A percentile compares a stretch with the other conserved stretches of the same genome.
These are phyloP conservation scores for Grus americana DNA, from an alignment of 2,113 vertebrate genomes.

Conservation along the genomic window DNA sequence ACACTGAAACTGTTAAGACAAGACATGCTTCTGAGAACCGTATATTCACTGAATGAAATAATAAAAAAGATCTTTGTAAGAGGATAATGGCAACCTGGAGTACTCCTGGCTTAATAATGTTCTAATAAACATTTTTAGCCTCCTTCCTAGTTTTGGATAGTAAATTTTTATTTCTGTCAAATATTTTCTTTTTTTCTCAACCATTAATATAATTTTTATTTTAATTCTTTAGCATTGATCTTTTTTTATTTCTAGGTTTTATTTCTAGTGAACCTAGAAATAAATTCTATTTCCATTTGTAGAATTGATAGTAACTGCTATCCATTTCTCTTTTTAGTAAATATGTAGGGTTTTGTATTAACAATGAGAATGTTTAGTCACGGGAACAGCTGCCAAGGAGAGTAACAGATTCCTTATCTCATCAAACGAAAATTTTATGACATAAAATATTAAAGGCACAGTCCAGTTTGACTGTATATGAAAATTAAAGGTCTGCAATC, in stretches of 20 bases:
- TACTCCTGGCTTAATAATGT: no score
- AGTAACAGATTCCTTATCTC: background rate
- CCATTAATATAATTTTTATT: background rate
- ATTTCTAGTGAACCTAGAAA: background rate
- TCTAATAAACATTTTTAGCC: no score
- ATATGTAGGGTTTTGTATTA: background rate
- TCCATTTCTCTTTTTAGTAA: background rate
- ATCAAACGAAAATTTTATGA: background rate
- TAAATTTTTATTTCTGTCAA: no score
- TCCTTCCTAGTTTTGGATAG: no score
- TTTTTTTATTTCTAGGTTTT: background rate
- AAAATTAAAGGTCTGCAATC: background rate
- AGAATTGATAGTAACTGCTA: background rate
- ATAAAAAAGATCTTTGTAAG: background rate
- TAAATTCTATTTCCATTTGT: background rate
- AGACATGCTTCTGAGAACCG: background rate
- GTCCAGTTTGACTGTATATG: background rate
- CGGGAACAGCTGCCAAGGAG: background rate
- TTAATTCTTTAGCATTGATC: background rate
- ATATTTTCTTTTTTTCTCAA: background rate
- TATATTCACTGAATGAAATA: background rate
- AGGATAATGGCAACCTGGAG: background rate
- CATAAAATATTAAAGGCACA: background rate
- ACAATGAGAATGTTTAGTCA: background rate
- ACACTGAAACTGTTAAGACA: background rate